Conservation (phyloP, 2,797 vertebrate species). For the Distichodus sexfasciatus region DNA sequence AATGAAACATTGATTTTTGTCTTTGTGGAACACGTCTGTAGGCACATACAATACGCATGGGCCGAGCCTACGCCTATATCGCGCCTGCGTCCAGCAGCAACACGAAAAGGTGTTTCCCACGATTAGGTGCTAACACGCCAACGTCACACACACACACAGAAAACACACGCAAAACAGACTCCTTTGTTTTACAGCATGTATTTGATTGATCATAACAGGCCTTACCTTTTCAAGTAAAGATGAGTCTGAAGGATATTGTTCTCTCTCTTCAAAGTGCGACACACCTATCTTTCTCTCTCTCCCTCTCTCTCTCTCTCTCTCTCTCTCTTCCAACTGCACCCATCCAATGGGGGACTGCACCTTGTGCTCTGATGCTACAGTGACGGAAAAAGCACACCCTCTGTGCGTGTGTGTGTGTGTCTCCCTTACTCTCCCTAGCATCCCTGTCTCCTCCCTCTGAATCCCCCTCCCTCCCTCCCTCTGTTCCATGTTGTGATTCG, state of each 20-base stretch:
- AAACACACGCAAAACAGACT: background rate
- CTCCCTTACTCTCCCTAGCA: conserved; percentile 15
- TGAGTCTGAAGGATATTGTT: background rate
- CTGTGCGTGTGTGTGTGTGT: conserved; percentile 19
- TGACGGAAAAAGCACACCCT: conserved; percentile 45
- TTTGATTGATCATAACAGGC: background rate
- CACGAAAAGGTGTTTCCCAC: background rate
- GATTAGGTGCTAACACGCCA: background rate
- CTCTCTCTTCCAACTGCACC: background rate
- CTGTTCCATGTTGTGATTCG: conserved; percentile 30
- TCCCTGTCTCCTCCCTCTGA: conserved; percentile 11
- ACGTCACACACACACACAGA: conserved; percentile 5
- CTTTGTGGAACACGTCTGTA: no score
- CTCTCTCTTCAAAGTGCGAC: conserved; percentile 12
- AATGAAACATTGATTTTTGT: no score
- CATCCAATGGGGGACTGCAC: conserved; percentile 30
- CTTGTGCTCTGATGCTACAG: conserved; percentile 51
- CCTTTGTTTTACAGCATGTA: conserved; percentile 4
- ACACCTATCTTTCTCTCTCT: conserved; percentile 40
- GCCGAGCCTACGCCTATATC: conserved; percentile 1
- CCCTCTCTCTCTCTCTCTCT: conserved; percentile 19
- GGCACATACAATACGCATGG: background rate
- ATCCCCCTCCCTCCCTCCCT: conserved; percentile 1
- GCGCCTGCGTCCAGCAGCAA: background rate
- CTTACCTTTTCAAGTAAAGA: conserved; percentile 41